Base-by-base conservation (phyloP, 2,888 invertebrate species). In the Lithophane ornitopus region DNA sequence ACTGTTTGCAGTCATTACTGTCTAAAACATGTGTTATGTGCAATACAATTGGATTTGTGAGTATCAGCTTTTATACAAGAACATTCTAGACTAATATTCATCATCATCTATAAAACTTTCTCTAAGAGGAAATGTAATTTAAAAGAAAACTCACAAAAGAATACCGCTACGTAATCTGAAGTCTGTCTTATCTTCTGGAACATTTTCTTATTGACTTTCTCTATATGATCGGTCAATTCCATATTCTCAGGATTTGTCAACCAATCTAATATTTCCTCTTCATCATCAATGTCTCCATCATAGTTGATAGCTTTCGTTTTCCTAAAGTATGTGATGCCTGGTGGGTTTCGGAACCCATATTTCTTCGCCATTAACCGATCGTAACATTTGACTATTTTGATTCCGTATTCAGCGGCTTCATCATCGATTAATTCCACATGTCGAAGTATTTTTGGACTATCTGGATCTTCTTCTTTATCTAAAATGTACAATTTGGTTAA, bases 1-100 rank as follows among this genome's bases (percentile, higher is more conserved):
- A 99, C 94, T 99, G 99, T 95, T 99, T 99, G 97, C 99, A 99
- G 96, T 99, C 99, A 97, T 98, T 98, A 97, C 98, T 98, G 97
- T 99, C 99, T 99, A 97, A 95, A 97, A 97, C 95, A 97, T 95
- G 94, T 93, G 90, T 93, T 92, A 94, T 94, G 94, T 96, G 94
- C 93, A 95, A 95, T 94, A 94, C 91, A 93, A 92, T 92, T 92
- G 91, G 90, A 93, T 92, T 90, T 90, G 90, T 89, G 85, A 88
- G 80, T 85, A 82, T 82, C 70, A 83, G 66, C 39, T 73, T 76
- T 77, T 77, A 76, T 74, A 58, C 28, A 75, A 62, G 63, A 49
- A 81, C 14, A 58, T 26, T 63, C 14, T 70, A 59, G 26, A 70
- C 44, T 65, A 74, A 72, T 73, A 66, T 72, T 68, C 26, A 58